Evolutionary conservation across 1,140 invertebrate genomes (phyloP), one percentile per base, ranked within the genome.

Genomic region (Melipona quadrifasciata): DNA sequence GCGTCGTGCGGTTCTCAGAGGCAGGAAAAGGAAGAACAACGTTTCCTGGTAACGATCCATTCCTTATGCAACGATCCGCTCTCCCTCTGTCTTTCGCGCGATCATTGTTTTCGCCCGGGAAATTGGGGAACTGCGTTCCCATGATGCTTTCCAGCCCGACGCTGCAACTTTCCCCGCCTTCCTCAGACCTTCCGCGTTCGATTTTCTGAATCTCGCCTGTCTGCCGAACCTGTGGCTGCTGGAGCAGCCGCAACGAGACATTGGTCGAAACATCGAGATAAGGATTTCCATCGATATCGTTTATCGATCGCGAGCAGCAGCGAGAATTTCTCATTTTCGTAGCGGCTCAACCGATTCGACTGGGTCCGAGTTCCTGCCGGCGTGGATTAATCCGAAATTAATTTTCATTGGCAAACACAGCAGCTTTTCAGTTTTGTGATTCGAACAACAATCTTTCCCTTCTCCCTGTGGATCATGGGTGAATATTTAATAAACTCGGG

Each of bases 121-220:
- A 78, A 84, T 79, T 79, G 21, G 47, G 82, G 81, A 83, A 58
- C 27, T 19, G n/a, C 16, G 57, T 80, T 84, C 82, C 68, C 82
- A 80, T 71, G n/a, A 61, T 61, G 14, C 39, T 72, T 53, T 79
- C 47, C 6, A 58, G 51, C 19, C n/a, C 21, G 12, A 47, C 39
- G 39, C 39, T 47, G 39, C 39, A 47, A 47, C 39, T 47, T 47
- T 47, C 58, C 58, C 19, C n/a, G 4, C 12, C 12, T 12, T 47
- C n/a, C 58, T 74, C 53, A 21, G 11, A 55, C 5, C 39, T 47
- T 71, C n/a, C 68, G 55, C n/a, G 27, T 73, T 64, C 70, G 34
- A 8, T 24, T 12, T 17, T 24, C 10, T 47, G 31, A 31, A 31
- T 31, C 31, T 31, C 31, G 57, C 57, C 10, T 58, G 57, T 58